Conservation (phyloP, 2,113 vertebrate species). For the Mus musculus region GRCm39 chr15:98289001-98289500, state of each 20-base stretch:
- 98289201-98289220: background rate
- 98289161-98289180: background rate
- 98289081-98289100: background rate
- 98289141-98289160: background rate
- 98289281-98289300: background rate
- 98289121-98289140: background rate
- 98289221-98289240: background rate
- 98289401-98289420: background rate
- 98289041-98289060: background rate
- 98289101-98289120: background rate
- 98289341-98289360: background rate
- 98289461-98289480: slow-evolving; percentile 11
- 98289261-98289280: background rate
- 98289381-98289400: background rate
- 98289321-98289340: background rate
- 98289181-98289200: background rate
- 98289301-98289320: background rate
- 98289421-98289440: slow-evolving; percentile 3
- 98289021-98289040: background rate
- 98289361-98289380: background rate
- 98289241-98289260: background rate
- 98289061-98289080: background rate
- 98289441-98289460: background rate
- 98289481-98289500: slow-evolving; percentile 4
- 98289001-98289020: background rate